These are phyloP conservation scores for Alouatta palliata DNA, from an alignment of 2,113 vertebrate species.

Conservation along the genomic window DNA sequence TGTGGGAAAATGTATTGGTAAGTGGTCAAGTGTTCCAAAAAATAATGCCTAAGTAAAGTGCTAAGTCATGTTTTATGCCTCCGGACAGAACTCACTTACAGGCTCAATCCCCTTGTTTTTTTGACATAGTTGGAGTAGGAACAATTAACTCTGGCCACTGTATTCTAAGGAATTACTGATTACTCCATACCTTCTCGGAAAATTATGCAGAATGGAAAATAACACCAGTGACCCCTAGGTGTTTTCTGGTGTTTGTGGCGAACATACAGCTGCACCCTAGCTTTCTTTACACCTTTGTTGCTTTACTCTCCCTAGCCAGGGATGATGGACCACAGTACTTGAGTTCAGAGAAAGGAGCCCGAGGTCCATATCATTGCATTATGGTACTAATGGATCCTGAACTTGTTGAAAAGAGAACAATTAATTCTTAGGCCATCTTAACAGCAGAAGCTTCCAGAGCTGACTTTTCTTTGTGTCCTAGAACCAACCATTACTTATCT, in stretches of 20 bases:
- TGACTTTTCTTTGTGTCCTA: slow-evolving; percentile 45
- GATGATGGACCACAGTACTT: not conserved
- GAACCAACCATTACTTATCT: not conserved
- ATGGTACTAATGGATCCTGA: slow-evolving; percentile 25
- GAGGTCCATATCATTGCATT: not conserved
- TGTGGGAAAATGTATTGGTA: not conserved
- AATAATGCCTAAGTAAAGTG: not conserved
- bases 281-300: not conserved
- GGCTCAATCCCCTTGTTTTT: slow-evolving; percentile 43
- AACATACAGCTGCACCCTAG: not conserved
- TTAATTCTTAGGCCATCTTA: slow-evolving; percentile 48
- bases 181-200: slow-evolving; percentile 11
- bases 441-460: slow-evolving; percentile 12
- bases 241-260: slow-evolving; percentile 36
- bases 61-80: slow-evolving; percentile 38
- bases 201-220: slow-evolving; percentile 29
- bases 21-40: not conserved
- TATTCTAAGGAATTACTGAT: slow-evolving; percentile 70
- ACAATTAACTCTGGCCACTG: slow-evolving; percentile 52
- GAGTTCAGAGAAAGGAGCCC: slow-evolving; percentile 14
- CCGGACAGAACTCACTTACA: not conserved
- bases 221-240: slow-evolving; percentile 27
- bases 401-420: slow-evolving; percentile 53
- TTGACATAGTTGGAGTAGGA: slow-evolving; percentile 59
- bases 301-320: not conserved